These are phyloP conservation scores for Brienomyrus brachyistius DNA, from an alignment of 2,113 vertebrate genomes.

Conservation along the genomic window DNA sequence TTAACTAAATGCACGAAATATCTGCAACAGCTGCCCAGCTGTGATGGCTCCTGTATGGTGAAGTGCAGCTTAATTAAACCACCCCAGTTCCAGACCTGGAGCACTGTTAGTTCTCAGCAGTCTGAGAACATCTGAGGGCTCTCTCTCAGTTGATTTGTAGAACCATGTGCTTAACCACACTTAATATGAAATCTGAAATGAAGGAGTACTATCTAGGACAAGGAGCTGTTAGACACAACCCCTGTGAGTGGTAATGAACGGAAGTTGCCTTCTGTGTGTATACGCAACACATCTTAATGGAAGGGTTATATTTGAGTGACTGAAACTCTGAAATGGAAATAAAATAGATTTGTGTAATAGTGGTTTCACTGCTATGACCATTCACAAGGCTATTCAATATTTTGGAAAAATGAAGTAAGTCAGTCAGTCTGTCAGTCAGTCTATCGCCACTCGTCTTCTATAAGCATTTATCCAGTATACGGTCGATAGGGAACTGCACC, in stretches of 20 bases:
- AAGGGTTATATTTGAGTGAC: neutral
- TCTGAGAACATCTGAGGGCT: neutral
- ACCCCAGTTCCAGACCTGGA: neutral
- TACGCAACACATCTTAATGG: neutral
- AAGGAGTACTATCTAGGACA: neutral
- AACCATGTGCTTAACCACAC: neutral
- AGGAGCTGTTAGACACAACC: neutral
- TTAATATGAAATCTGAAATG: neutral
- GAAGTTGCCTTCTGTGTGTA: neutral
- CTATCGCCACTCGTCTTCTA: neutral
- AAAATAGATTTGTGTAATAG: neutral
- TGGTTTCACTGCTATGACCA: neutral
- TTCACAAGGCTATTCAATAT: neutral
- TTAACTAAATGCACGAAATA: neutral
- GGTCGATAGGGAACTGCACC: neutral
- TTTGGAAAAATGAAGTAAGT: too few species aligned
- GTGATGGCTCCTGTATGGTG: neutral
- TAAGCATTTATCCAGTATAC: neutral
- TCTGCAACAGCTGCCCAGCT: neutral
- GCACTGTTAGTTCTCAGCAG: neutral
- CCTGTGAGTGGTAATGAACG: neutral
- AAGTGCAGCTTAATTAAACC: neutral
- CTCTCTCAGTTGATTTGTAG: neutral
- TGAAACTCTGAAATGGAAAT: neutral
- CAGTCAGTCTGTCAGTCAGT: too few species aligned